Conservation (phyloP, 2,797 vertebrate genomes). For the Syngnathus rostellatus region DNA sequence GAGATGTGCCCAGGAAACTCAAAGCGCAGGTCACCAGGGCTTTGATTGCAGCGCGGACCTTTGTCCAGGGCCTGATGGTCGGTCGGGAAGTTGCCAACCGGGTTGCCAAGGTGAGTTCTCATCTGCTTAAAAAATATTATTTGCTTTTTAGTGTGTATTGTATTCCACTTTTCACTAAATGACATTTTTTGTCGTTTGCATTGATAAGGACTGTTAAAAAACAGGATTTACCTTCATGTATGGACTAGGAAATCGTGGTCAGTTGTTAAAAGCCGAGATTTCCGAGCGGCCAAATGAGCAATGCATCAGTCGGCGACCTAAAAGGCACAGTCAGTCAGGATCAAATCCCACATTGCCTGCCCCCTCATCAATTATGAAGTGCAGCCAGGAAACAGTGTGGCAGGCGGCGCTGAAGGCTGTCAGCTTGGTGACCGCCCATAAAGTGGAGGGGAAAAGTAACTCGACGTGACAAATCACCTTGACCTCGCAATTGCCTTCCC, state of each 20-base stretch:
- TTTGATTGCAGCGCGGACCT: slow-evolving; percentile 90
- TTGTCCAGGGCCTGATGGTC: slow-evolving; percentile 93
- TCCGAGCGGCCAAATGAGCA: slow-evolving; percentile 22
- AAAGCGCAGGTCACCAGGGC: slow-evolving; percentile 91
- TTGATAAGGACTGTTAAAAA: slow-evolving; percentile 5
- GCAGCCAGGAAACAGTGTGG: slow-evolving; percentile 46
- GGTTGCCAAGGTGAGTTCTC: slow-evolving; percentile 85
- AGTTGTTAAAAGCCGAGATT: not conserved
- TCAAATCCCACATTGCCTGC: slow-evolving; percentile 50
- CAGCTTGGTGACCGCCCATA: slow-evolving; percentile 33
- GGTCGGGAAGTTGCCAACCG: slow-evolving; percentile 92
- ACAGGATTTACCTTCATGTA: not conserved
- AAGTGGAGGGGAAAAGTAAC: slow-evolving; percentile 40
- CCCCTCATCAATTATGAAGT: slow-evolving; percentile 62
- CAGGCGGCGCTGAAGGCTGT: slow-evolving; percentile 45
- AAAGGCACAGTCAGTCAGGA: slow-evolving; percentile 14
- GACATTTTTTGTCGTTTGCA: slow-evolving; percentile 6
- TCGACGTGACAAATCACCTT: slow-evolving; percentile 57
- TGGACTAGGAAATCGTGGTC: not conserved
- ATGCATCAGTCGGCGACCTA: slow-evolving; percentile 22
- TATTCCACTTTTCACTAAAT: not conserved
- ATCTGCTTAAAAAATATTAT: not conserved
- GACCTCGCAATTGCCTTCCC: slow-evolving; percentile 30
- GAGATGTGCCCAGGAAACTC: slow-evolving; percentile 87
- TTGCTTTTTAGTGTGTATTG: too few relatives aligned